phyloP scores from a whole-genome alignment of 2,797 vertebrate genomes.

The Rhincodon typus region DNA sequence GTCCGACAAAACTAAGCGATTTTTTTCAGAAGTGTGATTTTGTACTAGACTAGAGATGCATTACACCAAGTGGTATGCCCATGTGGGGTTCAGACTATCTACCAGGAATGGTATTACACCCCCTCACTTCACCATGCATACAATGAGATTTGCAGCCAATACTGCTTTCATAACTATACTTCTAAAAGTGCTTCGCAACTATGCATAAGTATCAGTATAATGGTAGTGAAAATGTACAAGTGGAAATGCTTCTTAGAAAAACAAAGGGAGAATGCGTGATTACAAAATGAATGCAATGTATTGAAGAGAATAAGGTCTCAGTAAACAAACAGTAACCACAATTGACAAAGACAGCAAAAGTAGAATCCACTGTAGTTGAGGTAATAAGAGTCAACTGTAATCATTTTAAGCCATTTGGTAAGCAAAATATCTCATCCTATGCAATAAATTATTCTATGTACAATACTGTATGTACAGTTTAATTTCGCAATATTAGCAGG shows the following conservation, averaged over 20 bases:
- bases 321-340: slow-evolving; percentile 19
- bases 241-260: background rate
- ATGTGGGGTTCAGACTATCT: background rate
- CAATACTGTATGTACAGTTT: slow-evolving; percentile 9
- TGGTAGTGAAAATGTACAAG: background rate
- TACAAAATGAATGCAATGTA: slow-evolving; percentile 21
- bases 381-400: slow-evolving; percentile 4
- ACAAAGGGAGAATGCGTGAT: background rate
- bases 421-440: slow-evolving; percentile 3
- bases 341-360: background rate
- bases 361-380: slow-evolving; percentile 11
- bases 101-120: background rate
- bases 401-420: background rate
- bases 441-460: slow-evolving; percentile 1
- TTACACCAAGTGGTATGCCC: background rate
- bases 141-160: background rate
- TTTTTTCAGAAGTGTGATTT: background rate
- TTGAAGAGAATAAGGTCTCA: background rate
- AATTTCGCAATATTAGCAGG: background rate
- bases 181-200: background rate
- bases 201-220: background rate
- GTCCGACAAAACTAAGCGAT: background rate
- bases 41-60: background rate
- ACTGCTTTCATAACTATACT: background rate
- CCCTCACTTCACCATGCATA: background rate